Base-by-base conservation (phyloP, 2,888 invertebrate species). In the Lydus trimaculatus region DNA sequence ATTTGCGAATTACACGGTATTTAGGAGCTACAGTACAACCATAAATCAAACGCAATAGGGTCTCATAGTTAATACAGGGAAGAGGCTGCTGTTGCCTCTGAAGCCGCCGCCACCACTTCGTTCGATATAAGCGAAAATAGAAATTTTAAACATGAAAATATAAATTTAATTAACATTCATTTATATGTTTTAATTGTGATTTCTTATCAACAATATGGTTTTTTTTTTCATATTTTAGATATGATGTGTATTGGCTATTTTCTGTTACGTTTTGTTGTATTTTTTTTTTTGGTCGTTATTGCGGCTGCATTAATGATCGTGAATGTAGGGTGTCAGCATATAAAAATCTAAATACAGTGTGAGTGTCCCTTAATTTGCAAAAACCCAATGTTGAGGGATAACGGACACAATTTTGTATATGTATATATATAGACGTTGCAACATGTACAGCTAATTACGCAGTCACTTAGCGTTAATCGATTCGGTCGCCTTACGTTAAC, bases 1-100 rank as follows among this genome's bases (percentile, higher is more conserved):
- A 86, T 90, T 90, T 90, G 90, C 90, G 90, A 90, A 91, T 91
- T 91, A 91, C 90, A 90, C 88, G 90, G 89, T 90, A 90, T 90
- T 91, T 91, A 90, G 89, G n/a, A 89, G 88, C 89, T 89, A 89
- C 89, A 89, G 88, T 89, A 89, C 87, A 86, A 86, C 87, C 85
- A 89, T 90, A 90, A 90, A 90, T 90, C 89, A 90, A 87, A 82
- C 79, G 82, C 75, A 84, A 83, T 84, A 79, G 83, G 84, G 83
- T 84, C 81, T 83, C 78, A 80, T 81, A 84, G 84, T 85, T 85
- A 85, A 84, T 85, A 82, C 83, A 82, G 79, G 80, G 80, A 77
- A 79, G 77, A 78, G 81, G 79, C 78, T 73, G 61, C 69, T 39
- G 36, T 63, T 56, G 56, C 25, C 48, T 56, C 61, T 69, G 69